Base-by-base conservation (phyloP, 2,888 invertebrate genomes). In the Scaptomyza parva region DNA sequence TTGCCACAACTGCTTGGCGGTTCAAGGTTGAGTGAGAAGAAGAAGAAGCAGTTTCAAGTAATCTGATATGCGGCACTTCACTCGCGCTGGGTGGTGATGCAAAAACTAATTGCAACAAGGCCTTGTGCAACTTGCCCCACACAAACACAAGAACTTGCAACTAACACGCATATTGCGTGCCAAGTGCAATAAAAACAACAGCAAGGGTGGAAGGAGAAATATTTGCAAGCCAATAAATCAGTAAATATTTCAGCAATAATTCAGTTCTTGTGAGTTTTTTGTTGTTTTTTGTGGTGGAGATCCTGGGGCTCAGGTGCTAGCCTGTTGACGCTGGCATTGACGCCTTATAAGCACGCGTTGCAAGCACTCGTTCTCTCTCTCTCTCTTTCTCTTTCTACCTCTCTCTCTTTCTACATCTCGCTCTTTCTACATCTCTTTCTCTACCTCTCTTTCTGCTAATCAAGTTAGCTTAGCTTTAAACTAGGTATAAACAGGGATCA, bases 291-390 rank as follows among this genome's bases (percentile, higher is more conserved):
- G n/a, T n/a, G n/a, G 45, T 33, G 28, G 39, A 48, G 59, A 55
- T 58, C 60, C 61, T 44, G 51, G 37, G 53, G 51, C 61, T 65
- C 55, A 83, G 89, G 89, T 88, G 90, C 86, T 83, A 90, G 76
- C 78, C 77, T 89, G 89, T 88, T 89, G 89, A 89, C 77, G 89
- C 79, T 84, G 73, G 76, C 58, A 86, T 90, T 89, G 88, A 90
- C 89, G 89, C 89, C 89, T 90, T 45, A n/a, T n/a, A 48, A 72
- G 76, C 84, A 77, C 81, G 79, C 77, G 76, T 71, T 35, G 35
- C 35, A n/a, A n/a, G n/a, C n/a, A n/a, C n/a, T n/a, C n/a, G n/a
- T n/a, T n/a, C n/a, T n/a, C n/a, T n/a, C n/a, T 2, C 82, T n/a
- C 1, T 3, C 20, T 20, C 41, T 22, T 18, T 28, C 18, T 18